A percentile compares a stretch with the other conserved stretches of the same genome.
Evolutionary conservation across 1,140 invertebrate genomes (phyloP).

Genomic region (Dolichoris vasculosae): DNA sequence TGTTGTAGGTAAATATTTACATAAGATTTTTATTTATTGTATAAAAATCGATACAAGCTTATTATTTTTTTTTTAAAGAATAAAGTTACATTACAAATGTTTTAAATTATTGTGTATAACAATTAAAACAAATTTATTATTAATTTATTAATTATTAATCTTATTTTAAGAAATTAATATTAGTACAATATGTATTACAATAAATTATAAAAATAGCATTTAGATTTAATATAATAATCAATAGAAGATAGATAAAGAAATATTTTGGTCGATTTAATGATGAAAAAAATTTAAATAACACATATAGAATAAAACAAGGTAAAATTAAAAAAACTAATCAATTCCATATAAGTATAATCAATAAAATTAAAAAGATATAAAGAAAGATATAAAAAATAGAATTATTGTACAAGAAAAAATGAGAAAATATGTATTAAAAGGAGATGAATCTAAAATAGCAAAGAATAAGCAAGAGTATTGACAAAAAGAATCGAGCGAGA

Average conservation of each 20-base stretch:
- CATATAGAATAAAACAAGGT: not conserved
- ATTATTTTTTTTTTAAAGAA: not conserved
- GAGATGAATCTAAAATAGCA: conserved; percentile 41
- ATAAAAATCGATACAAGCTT: not conserved
- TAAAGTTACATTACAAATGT: not conserved
- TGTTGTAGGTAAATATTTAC: conserved; percentile 17
- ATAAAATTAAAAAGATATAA: not conserved
- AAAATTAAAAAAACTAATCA: not conserved
- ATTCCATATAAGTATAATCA: not conserved
- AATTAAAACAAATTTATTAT: not conserved
- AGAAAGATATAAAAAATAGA: not conserved
- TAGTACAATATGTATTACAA: not conserved
- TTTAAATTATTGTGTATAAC: not conserved
- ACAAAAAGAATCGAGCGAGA: not conserved
- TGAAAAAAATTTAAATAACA: not conserved
- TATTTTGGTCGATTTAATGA: not conserved
- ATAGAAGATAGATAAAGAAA: not conserved
- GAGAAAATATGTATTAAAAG: conserved; percentile 5
- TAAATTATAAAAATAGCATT: too few relatives aligned
- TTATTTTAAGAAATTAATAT: not conserved
- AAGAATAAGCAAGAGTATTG: conserved; percentile 25
- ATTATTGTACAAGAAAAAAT: conserved; percentile 7
- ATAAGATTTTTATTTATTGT: not conserved
- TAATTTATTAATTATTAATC: too few relatives aligned
- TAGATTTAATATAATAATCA: too few relatives aligned